phyloP scores from a whole-genome alignment of 2,888 invertebrate genomes.

The Apamea sordens region DNA sequence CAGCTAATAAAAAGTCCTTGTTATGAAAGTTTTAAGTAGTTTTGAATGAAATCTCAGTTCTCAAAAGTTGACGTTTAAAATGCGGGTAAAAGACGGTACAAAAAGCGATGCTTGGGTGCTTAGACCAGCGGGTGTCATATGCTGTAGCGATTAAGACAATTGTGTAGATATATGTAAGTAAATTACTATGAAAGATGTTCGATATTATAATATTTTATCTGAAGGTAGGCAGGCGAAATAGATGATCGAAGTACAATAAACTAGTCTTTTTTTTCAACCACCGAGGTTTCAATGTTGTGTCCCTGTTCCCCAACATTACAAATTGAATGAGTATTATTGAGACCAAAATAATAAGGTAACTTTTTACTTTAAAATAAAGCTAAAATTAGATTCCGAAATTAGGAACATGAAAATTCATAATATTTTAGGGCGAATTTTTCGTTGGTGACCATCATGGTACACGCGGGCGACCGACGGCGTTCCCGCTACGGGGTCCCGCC shows the following conservation, averaged over 20 bases:
- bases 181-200: background rate
- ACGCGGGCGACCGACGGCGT: too few relatives aligned
- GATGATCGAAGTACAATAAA: background rate
- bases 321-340: background rate
- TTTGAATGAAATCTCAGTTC: constrained; percentile 66
- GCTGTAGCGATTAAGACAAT: background rate
- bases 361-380: background rate
- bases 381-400: too few relatives aligned
- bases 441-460: too few relatives aligned
- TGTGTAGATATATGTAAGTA: too few relatives aligned
- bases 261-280: background rate
- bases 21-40: constrained; percentile 65
- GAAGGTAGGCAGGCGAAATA: background rate
- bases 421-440: too few relatives aligned
- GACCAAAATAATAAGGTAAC: background rate
- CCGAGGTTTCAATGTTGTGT: background rate
- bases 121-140: constrained; percentile 14
- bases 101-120: constrained; percentile 24
- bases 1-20: constrained; percentile 55
- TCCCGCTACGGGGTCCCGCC: too few relatives aligned
- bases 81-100: constrained; percentile 33
- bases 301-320: too few relatives aligned
- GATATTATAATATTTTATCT: background rate
- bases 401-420: too few relatives aligned
- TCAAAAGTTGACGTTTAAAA: constrained; percentile 44